Evolutionary conservation across 2,888 invertebrate species (phyloP).

Genomic region (Rutpela maculata): DNA sequence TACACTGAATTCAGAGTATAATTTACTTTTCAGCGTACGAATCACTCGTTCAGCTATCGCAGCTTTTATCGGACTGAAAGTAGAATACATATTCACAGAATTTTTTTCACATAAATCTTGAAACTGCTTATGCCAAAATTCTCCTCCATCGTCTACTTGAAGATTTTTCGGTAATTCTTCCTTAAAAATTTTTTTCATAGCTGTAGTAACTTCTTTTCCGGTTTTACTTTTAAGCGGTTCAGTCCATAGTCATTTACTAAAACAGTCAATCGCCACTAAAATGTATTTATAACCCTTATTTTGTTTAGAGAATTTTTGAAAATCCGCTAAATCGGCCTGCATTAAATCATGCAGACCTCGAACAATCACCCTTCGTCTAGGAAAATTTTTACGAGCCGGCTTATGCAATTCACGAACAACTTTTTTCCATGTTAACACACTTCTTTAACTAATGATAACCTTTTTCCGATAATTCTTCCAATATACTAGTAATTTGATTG

Average conservation of each 20-base stretch:
- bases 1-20: neutral
- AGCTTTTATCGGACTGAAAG: too few species aligned
- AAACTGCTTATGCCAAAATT: too few species aligned
- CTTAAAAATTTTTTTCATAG: neutral
- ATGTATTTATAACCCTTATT: slow-evolving; percentile 68
- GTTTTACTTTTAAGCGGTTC: slow-evolving; percentile 27
- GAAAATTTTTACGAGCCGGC: slow-evolving; percentile 68
- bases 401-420: slow-evolving; percentile 67
- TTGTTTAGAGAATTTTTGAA: slow-evolving; percentile 62
- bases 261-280: too few species aligned
- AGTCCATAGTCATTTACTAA: slow-evolving; percentile 70
- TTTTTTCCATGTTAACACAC: neutral
- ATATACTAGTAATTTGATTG: too few species aligned
- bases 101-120: too few species aligned
- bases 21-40: too few species aligned
- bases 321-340: slow-evolving; percentile 71
- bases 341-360: slow-evolving; percentile 71
- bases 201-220: slow-evolving; percentile 5
- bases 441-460: too few species aligned
- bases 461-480: slow-evolving; percentile 11
- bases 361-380: slow-evolving; percentile 39
- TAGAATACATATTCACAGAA: too few species aligned
- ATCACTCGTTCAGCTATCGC: too few species aligned
- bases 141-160: slow-evolving; percentile 8
- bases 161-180: neutral